Evolutionary conservation across 2,113 vertebrate species (phyloP), one percentile per base, ranked within the genome.

Genomic region (Pardalotus punctatus): DNA sequence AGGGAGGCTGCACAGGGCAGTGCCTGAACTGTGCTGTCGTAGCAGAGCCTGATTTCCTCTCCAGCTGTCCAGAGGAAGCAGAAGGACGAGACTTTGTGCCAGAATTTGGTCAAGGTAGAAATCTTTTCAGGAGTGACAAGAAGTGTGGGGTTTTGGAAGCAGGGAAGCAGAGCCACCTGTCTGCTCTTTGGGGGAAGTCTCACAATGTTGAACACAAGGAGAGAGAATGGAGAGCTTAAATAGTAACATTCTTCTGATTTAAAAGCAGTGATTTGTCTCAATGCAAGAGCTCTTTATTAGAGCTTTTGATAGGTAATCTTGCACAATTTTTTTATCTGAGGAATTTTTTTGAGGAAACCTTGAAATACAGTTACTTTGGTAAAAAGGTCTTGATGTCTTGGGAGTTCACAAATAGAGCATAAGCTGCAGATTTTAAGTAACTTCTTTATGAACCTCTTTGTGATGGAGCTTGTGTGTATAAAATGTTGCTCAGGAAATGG

Each of bases 401-500:
- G 23, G 61, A 79, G 17, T 87, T 78, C 38, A 51, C 17, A 42
- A 67, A 12, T 29, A 5, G 29, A 51, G 5, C 25, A 48, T 35
- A 43, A 67, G 19, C 14, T 89, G 65, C 36, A 64, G 22, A 31
- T 69, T 19, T 50, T 67, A 57, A 93, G 43, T 84, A 47, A 28
- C 61, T 56, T 61, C 11, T 76, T 79, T 7, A 0, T 67, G 47
- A 10, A 7, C 36, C 31, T 56, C 18, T 56, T 56, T 48, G 54
- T 4, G 7, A 9, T 53, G 43, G 60, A 58, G 43, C 21, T 8
- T 58, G 48, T 50, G 38, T 79, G n/a, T 47, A 22, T 28, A 27
- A 78, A 72, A 35, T 14, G 61, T 57, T 70, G 47, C 45, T 95
- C 85, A 83, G 95, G 93, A 97, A 97, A 40, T 70, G 79, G 81